These are phyloP conservation scores for Phodopus roborovskii DNA, from an alignment of 2,113 vertebrate genomes.

Conservation along the genomic window DNA sequence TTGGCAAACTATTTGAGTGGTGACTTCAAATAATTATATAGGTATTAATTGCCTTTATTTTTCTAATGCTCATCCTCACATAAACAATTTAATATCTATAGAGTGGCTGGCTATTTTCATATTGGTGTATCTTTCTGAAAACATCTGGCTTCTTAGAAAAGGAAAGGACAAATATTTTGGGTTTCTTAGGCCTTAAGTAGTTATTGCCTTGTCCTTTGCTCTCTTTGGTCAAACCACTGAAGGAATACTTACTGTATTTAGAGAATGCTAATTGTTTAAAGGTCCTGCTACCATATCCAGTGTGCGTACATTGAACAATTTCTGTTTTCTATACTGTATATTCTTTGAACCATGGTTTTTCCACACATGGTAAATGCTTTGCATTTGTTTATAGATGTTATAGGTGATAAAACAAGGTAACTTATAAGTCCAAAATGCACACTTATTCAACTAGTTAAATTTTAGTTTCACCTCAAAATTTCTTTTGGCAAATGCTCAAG, in stretches of 20 bases:
- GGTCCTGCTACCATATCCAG: neutral
- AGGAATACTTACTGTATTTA: too few species aligned
- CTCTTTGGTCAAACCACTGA: neutral
- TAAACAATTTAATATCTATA: neutral
- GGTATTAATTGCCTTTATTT: neutral
- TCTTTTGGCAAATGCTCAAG: neutral
- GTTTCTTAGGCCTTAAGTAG: neutral
- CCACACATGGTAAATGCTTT: neutral
- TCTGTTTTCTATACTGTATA: neutral
- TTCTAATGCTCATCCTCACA: neutral
- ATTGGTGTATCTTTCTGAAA: neutral
- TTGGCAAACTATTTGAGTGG: neutral
- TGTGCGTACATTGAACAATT: neutral
- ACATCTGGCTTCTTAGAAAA: neutral
- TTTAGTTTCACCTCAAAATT: neutral
- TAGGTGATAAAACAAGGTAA: neutral
- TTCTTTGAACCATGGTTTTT: neutral
- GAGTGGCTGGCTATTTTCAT: neutral
- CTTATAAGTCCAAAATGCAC: neutral
- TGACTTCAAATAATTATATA: constrained; percentile 1
- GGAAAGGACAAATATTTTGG: neutral
- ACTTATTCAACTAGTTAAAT: neutral
- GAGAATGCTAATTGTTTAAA: neutral
- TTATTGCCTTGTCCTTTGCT: neutral
- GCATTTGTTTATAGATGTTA: neutral